phyloP scores from a whole-genome alignment of 2,888 invertebrate genomes.

The Sycophila texana region DNA sequence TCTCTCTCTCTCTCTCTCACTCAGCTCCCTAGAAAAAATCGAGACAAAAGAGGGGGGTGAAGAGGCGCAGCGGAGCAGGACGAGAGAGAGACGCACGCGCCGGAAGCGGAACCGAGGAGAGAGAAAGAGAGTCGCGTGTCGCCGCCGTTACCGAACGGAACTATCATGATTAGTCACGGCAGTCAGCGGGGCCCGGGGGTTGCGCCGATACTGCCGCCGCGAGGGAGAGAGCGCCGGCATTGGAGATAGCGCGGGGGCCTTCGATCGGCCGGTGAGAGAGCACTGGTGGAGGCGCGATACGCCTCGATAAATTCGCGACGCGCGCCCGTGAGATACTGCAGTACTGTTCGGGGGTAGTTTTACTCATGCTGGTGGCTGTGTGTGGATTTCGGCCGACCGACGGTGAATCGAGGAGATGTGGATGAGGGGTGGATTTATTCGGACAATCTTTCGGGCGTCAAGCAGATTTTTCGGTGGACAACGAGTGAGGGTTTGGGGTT shows the following conservation, averaged over 20 bases:
- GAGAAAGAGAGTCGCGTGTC: slow-evolving; percentile 62
- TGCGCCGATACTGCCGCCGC: not conserved
- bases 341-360: no score
- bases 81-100: slow-evolving; percentile 57
- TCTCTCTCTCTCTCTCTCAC: slow-evolving; percentile 2
- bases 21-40: slow-evolving; percentile 18
- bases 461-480: no score
- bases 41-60: slow-evolving; percentile 24
- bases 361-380: no score
- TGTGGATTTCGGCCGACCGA: no score
- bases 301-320: slow-evolving; percentile 28
- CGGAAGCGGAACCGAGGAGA: slow-evolving; percentile 56
- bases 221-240: slow-evolving; percentile 39
- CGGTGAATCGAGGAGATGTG: no score
- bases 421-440: no score
- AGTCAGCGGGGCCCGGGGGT: slow-evolving; percentile 56
- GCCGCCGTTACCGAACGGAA: slow-evolving; percentile 75
- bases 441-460: no score
- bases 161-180: slow-evolving; percentile 76
- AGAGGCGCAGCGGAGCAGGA: slow-evolving; percentile 38
- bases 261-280: slow-evolving; percentile 35
- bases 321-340: slow-evolving; percentile 8
- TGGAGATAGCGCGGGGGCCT: slow-evolving; percentile 43
- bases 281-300: slow-evolving; percentile 32
- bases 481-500: no score